These are phyloP conservation scores for Rhopalosiphum nymphaeae DNA, from an alignment of 2,888 invertebrate species.

Conservation along the genomic window DNA sequence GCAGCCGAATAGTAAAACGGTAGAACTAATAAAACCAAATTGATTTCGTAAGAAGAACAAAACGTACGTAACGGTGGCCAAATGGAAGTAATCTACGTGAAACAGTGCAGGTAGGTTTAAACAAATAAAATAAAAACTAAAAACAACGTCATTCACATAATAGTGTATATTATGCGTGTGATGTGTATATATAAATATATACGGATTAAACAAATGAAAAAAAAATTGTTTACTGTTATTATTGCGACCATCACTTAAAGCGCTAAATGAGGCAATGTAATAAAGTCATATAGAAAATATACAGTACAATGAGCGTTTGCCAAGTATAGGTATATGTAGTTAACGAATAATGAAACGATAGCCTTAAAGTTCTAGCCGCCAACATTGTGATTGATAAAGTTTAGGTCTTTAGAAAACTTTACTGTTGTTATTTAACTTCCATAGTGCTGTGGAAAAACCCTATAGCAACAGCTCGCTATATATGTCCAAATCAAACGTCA, in stretches of 20 bases:
- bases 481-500: neutral
- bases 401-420: constrained; percentile 28
- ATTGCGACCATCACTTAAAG: neutral
- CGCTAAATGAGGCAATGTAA: too few relatives aligned
- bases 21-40: constrained; percentile 34
- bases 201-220: neutral
- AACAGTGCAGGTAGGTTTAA: neutral
- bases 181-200: neutral
- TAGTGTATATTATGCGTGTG: neutral
- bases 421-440: constrained; percentile 46
- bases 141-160: neutral
- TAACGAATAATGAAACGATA: neutral
- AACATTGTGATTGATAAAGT: constrained; percentile 33
- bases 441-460: constrained; percentile 70
- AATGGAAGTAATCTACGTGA: neutral
- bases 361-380: neutral
- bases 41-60: constrained; percentile 22
- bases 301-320: neutral
- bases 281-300: neutral
- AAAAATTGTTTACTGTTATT: neutral
- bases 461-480: neutral
- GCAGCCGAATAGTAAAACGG: neutral
- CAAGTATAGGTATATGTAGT: neutral
- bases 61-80: neutral
- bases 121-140: neutral